Evolutionary conservation across 1,140 invertebrate species (phyloP).

Genomic region (Tetramorium parvispinum): DNA sequence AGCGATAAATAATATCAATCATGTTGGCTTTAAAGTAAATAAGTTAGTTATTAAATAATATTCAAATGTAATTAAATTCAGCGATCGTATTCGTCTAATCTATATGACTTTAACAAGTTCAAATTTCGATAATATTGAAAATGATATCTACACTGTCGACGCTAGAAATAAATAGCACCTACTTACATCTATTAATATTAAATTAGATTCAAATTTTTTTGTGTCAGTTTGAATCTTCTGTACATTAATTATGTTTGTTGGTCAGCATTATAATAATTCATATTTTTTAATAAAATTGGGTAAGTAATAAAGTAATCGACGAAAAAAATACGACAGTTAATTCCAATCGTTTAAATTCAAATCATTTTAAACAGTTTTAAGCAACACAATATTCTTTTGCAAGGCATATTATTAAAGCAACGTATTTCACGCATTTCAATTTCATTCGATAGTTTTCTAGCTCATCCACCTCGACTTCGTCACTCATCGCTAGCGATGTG

Average conservation of each 20-base stretch:
- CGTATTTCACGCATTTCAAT: neutral
- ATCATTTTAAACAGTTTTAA: neutral
- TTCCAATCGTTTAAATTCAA: neutral
- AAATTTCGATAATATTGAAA: neutral
- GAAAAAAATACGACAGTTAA: neutral
- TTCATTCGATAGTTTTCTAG: neutral
- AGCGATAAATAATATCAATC: neutral
- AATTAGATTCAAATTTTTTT: neutral
- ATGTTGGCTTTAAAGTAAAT: neutral
- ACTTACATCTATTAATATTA: neutral
- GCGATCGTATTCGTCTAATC: neutral
- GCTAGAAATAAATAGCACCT: neutral
- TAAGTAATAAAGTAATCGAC: neutral
- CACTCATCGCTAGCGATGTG: neutral
- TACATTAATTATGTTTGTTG: neutral
- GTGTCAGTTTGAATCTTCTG: neutral
- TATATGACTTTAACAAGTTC: neutral
- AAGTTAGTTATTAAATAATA: constrained; percentile 1
- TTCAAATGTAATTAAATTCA: constrained; percentile 8
- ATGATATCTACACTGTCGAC: neutral
- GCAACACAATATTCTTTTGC: neutral
- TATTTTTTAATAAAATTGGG: neutral
- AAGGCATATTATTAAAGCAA: neutral
- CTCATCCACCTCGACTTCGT: neutral
- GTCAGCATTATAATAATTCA: neutral